Conservation (phyloP, 2,113 vertebrate species). For the Zosterops borbonicus region DNA sequence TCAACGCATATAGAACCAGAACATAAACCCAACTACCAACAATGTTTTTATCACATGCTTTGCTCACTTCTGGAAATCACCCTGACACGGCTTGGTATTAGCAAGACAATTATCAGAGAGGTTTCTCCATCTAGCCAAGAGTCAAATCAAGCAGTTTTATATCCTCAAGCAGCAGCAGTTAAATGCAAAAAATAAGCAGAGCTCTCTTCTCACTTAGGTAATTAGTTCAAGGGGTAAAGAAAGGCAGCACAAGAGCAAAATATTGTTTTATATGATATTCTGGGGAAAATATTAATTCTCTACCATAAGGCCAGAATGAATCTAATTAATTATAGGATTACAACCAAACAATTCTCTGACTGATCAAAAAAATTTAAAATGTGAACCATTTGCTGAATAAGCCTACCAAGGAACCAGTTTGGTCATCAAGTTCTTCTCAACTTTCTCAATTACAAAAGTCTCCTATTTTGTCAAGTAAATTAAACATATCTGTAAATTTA, state of each 20-base stretch:
- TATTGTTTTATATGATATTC: background rate
- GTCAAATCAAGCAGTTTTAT: background rate
- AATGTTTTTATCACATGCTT: background rate
- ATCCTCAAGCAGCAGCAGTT: background rate
- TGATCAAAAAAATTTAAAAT: background rate
- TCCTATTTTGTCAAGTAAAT: background rate
- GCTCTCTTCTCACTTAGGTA: background rate
- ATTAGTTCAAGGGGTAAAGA: background rate
- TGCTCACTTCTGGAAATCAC: background rate
- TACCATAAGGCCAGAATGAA: background rate
- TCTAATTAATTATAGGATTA: background rate
- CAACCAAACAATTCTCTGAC: background rate
- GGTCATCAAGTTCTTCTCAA: background rate
- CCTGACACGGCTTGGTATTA: background rate
- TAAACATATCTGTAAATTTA: background rate
- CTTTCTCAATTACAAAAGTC: background rate
- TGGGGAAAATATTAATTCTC: background rate
- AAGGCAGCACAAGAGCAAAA: background rate
- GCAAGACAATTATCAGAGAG: background rate
- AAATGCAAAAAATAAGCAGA: background rate
- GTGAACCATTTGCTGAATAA: background rate
- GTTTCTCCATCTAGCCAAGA: background rate
- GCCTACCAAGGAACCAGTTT: background rate
- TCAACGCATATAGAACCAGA: background rate
- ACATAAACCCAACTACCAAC: background rate